Evolutionary conservation across 1,140 invertebrate species (phyloP).

Genomic region (Marisa cornuarietis): DNA sequence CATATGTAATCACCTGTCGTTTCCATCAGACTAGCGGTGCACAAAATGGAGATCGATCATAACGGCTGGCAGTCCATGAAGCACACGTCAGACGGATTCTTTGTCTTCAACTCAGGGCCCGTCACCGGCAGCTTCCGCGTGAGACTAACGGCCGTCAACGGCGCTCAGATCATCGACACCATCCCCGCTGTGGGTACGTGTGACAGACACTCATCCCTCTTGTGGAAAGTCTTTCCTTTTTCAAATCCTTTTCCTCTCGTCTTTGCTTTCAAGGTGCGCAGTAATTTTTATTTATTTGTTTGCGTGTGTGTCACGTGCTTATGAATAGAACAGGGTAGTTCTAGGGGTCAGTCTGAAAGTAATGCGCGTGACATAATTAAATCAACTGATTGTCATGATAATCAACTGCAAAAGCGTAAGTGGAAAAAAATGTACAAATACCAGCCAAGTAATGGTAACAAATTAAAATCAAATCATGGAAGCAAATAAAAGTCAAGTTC

Average conservation of each 20-base stretch:
- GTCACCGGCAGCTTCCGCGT: conserved; percentile 34
- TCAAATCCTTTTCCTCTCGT: neutral
- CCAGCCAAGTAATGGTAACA: neutral
- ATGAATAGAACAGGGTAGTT: neutral
- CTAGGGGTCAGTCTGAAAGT: neutral
- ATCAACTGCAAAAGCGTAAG: no score
- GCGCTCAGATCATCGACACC: conserved; percentile 38
- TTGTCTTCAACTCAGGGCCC: conserved; percentile 24
- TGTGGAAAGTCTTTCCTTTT: neutral
- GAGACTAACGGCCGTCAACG: conserved; percentile 45
- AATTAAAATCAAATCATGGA: no score
- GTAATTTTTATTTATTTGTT: neutral
- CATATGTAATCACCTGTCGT: neutral
- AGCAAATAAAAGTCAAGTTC: neutral
- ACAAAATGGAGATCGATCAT: conserved; percentile 40
- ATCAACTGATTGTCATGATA: no score
- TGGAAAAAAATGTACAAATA: neutral
- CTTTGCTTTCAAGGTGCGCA: neutral
- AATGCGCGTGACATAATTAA: no score
- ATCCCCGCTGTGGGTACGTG: conserved; percentile 41
- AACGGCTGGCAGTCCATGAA: conserved; percentile 33
- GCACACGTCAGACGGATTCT: conserved; percentile 46
- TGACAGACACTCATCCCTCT: neutral
- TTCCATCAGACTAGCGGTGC: conserved; percentile 44
- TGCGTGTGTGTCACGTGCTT: neutral